Percentiles rank a stretch among this genome's conserved stretches.
These are phyloP conservation scores for Gadus chalcogrammus DNA, from an alignment of 2,113 vertebrate genomes.

Conservation along the genomic window DNA sequence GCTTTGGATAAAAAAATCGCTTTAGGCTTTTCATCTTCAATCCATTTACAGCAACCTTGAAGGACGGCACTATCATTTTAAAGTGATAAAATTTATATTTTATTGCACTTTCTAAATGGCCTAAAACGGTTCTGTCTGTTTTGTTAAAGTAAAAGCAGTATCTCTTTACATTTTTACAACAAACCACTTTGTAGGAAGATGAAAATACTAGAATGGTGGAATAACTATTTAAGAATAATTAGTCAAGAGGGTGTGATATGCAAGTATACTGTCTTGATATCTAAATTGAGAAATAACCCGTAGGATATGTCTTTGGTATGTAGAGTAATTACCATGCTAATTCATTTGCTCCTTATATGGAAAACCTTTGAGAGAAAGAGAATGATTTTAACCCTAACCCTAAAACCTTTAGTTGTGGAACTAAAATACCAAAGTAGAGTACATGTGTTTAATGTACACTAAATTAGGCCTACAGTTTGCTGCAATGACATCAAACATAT, in stretches of 20 bases:
- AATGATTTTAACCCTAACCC: slow-evolving; percentile 10
- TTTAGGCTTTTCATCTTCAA: no score
- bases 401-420: background rate
- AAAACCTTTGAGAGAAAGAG: slow-evolving; percentile 12
- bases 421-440: background rate
- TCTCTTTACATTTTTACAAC: no score
- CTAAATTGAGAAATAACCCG: slow-evolving; percentile 16
- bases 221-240: background rate
- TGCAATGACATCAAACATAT: background rate
- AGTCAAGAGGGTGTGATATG: background rate
- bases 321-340: slow-evolving; percentile 23
- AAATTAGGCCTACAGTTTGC: background rate
- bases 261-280: slow-evolving; percentile 1
- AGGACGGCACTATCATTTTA: no score
- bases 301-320: slow-evolving; percentile 8
- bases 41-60: no score
- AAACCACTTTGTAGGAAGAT: no score
- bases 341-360: slow-evolving; percentile 18
- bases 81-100: no score
- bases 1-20: no score
- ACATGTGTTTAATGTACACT: background rate
- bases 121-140: no score
- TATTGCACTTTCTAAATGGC: no score
- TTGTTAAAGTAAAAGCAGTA: no score
- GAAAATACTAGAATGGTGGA: no score